Evolutionary conservation across 2,888 invertebrate genomes (phyloP), one percentile per base, ranked within the genome.

Genomic region (Xestobium rufovillosum): DNA sequence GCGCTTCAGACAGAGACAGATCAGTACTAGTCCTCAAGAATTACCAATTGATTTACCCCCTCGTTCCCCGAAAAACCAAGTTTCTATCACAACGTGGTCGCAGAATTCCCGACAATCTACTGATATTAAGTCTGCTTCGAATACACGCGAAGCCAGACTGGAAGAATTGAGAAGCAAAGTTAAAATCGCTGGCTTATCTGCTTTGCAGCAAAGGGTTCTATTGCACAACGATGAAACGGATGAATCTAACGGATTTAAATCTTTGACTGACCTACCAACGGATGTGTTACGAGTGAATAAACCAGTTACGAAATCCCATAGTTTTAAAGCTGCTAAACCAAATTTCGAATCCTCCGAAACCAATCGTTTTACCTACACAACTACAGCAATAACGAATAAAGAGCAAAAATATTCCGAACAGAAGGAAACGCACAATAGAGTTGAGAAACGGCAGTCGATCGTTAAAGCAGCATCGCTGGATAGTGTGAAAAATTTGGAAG

Each of bases 251-350:
- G 48, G 53, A 11, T 65, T 60, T 42, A 61, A 59, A 38, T 65
- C 65, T 1, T 44, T 66, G 16, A 63, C 59, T 14, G 61, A 65
- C 38, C 53, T 52, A 34, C 52, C 53, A 9, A 45, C 44, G 6
- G 51, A 54, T 12, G 46, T 49, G 31, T 55, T 63, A 15, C 70
- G 67, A 52, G 61, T 69, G 16, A 67, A 71, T 44, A 75, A 73
- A 59, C 72, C 76, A 13, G 73, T 83, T 14, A 73, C 78, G 33
- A 83, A 83, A 58, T 80, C 82, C 2, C 79, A 80, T 45, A 83
- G 83, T 53, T 83, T 83, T 62, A 75, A 52, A 72, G 71, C 56
- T 70, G 73, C 47, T n/a, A 46, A 50, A 43, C 71, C 73, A 17
- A 73, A 75, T n/a, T 39, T 6, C 34, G 45, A 17, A n/a, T n/a